phyloP scores from a whole-genome alignment of 35 echinoderm and acorn worm species.

The Ophioderma brevispina region DNA sequence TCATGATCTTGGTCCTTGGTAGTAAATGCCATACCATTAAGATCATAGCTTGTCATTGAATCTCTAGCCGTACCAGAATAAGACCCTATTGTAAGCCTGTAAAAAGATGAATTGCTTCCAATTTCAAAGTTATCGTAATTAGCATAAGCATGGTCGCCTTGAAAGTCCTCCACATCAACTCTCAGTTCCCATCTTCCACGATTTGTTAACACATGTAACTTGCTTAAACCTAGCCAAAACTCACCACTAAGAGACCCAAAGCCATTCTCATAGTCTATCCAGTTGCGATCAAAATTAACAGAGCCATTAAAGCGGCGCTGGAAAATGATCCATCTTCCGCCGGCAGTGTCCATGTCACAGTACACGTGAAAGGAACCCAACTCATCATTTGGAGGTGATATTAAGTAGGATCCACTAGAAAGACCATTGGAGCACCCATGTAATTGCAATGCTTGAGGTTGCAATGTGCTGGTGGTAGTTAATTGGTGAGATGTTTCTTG shows the following conservation, averaged over 20 bases:
- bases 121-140: background rate
- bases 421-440: too few relatives aligned
- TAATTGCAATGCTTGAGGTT: too few relatives aligned
- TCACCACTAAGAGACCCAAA: slow-evolving; percentile 21
- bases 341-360: background rate
- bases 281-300: slow-evolving; percentile 1
- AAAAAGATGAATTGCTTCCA: background rate
- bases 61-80: background rate
- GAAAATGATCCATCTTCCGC: background rate
- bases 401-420: too few relatives aligned
- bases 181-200: background rate
- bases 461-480: too few relatives aligned
- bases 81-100: background rate
- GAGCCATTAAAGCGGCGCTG: background rate
- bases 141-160: background rate
- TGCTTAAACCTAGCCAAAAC: slow-evolving; percentile 11
- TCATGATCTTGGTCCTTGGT: slow-evolving; percentile 19
- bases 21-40: background rate
- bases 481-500: too few relatives aligned
- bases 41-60: background rate
- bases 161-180: background rate
- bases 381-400: background rate
- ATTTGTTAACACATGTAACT: background rate
- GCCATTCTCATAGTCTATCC: background rate
- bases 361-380: background rate